Evolutionary conservation across 2,797 vertebrate species (phyloP).

Genomic region (Clarias laeviceps): DNA sequence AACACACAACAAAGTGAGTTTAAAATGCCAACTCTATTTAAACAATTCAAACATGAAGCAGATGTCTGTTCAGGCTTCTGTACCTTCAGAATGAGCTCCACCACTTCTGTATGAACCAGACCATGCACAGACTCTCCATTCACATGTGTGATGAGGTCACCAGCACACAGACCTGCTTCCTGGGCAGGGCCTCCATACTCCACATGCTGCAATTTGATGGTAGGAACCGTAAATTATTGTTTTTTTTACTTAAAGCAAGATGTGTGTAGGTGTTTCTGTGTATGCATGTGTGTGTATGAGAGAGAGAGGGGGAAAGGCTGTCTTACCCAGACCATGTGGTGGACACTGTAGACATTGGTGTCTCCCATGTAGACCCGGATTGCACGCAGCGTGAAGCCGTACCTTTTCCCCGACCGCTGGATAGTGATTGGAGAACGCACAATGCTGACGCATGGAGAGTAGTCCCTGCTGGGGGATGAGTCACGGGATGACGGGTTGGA

Average conservation of each 20-base stretch:
- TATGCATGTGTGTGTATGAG: background rate
- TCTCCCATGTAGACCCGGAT: slow-evolving; percentile 93
- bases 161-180: slow-evolving; percentile 87
- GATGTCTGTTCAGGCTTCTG: slow-evolving; percentile 11
- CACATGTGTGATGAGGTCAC: slow-evolving; percentile 93
- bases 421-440: slow-evolving; percentile 88
- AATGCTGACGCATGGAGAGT: slow-evolving; percentile 81
- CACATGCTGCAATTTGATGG: slow-evolving; percentile 81
- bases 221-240: slow-evolving; percentile 25
- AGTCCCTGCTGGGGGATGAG: slow-evolving; percentile 88
- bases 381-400: slow-evolving; percentile 88
- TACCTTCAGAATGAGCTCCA: slow-evolving; percentile 93
- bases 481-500: slow-evolving; percentile 90
- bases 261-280: background rate
- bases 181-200: slow-evolving; percentile 89
- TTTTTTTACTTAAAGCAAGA: background rate
- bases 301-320: no score
- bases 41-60: background rate
- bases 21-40: background rate
- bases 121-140: slow-evolving; percentile 92
- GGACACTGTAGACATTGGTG: slow-evolving; percentile 89
- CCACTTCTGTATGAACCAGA: slow-evolving; percentile 92
- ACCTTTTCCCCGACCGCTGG: slow-evolving; percentile 89
- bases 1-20: slow-evolving; percentile 14
- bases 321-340: slow-evolving; percentile 92